Evolutionary conservation across 2,113 vertebrate species (phyloP).

Genomic region (Riparia riparia): DNA sequence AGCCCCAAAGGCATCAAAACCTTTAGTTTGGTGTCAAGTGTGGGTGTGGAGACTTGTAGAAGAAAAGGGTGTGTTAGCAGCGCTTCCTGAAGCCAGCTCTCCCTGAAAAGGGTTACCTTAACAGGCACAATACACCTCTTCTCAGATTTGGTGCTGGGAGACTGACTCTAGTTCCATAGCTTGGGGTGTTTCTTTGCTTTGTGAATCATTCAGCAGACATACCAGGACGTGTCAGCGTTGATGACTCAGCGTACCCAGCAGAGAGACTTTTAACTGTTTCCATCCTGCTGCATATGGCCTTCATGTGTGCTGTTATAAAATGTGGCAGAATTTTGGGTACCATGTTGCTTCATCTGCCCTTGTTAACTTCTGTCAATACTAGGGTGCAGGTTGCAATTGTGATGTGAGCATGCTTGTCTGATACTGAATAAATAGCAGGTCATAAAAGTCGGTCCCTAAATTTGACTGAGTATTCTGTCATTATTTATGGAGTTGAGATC

Average conservation of each 20-base stretch:
- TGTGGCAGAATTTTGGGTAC: neutral
- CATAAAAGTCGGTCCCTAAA: neutral
- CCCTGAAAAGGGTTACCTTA: neutral
- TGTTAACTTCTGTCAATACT: neutral
- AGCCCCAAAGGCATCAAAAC: neutral
- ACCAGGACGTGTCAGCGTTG: neutral
- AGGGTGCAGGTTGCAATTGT: neutral
- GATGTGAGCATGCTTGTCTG: neutral
- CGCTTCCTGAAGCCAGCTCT: no score
- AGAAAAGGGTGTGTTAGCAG: neutral
- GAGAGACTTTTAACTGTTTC: neutral
- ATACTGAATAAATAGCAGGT: neutral
- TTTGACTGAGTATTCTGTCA: neutral
- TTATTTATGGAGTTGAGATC: neutral
- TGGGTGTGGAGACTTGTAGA: neutral
- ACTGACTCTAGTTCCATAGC: neutral
- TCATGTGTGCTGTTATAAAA: neutral
- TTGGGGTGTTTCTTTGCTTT: neutral
- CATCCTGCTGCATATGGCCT: neutral
- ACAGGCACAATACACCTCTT: neutral
- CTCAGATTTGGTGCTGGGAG: neutral
- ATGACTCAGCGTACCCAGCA: neutral
- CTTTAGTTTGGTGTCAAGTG: neutral
- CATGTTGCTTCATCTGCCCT: neutral
- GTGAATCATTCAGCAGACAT: neutral